phyloP scores from a whole-genome alignment of 2,113 vertebrate species.

The Calonectris borealis region DNA sequence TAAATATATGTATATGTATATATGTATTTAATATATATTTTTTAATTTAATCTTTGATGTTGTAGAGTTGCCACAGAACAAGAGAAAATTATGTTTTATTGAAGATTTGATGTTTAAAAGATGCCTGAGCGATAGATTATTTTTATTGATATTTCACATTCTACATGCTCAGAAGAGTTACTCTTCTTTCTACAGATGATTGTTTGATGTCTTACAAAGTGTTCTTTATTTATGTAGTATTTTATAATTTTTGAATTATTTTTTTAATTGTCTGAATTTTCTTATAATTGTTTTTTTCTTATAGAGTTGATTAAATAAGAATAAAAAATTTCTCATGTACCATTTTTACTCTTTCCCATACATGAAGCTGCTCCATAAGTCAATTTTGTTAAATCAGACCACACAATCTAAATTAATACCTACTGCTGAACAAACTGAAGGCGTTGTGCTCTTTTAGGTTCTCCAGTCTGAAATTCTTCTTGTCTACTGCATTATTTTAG shows the following conservation, averaged over 20 bases:
- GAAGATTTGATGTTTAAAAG: neutral
- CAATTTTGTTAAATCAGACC: neutral
- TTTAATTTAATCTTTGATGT: neutral
- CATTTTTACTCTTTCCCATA: neutral
- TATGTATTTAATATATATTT: neutral
- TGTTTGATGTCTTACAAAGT: neutral
- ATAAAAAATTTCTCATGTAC: neutral
- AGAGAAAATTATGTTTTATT: neutral
- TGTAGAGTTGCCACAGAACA: neutral
- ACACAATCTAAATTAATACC: neutral
- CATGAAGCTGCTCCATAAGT: neutral
- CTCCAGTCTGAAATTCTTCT: neutral
- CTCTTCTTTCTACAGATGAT: neutral
- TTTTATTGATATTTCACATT: neutral
- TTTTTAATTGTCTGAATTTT: neutral
- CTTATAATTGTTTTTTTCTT: neutral
- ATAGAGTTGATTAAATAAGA: neutral
- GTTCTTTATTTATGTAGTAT: neutral
- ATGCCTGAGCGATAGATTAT: neutral
- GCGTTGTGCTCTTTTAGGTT: neutral
- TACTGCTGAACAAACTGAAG: neutral
- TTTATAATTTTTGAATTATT: neutral
- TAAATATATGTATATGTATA: too few relatives aligned
- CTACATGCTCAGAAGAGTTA: neutral
- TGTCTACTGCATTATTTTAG: neutral